phyloP scores from a whole-genome alignment of 1,140 invertebrate genomes.

The Epicauta chinensis region DNA sequence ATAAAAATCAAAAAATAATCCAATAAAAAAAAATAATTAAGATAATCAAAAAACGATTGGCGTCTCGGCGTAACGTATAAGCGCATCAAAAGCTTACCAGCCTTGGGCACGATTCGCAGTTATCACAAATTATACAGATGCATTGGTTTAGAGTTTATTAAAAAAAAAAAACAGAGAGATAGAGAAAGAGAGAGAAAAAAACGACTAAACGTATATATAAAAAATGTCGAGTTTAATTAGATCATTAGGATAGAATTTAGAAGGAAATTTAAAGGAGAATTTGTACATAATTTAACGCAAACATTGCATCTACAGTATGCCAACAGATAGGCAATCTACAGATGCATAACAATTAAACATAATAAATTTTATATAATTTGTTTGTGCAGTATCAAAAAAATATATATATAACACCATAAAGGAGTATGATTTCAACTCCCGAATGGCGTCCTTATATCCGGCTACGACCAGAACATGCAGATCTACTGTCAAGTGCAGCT shows the following conservation, averaged over 20 bases:
- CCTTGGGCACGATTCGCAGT: slow-evolving; percentile 8
- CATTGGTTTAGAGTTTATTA: too few relatives aligned
- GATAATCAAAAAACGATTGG: neutral
- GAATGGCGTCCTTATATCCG: slow-evolving; percentile 23
- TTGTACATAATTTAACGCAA: neutral
- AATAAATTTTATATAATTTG: slow-evolving; percentile 9
- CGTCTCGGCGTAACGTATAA: slow-evolving; percentile 9
- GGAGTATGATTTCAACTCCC: slow-evolving; percentile 2
- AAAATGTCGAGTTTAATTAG: too few relatives aligned
- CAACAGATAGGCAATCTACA: slow-evolving; percentile 33
- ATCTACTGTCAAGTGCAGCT: slow-evolving; percentile 36
- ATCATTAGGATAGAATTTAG: too few relatives aligned
- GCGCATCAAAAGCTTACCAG: slow-evolving; percentile 32
- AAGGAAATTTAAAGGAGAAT: too few relatives aligned
- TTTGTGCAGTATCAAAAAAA: too few relatives aligned
- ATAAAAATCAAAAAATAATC: neutral
- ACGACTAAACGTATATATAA: too few relatives aligned
- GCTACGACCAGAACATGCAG: slow-evolving; percentile 39
- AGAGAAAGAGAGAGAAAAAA: too few relatives aligned
- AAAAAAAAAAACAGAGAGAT: too few relatives aligned
- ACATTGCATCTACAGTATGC: slow-evolving; percentile 31
- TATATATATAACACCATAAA: neutral
- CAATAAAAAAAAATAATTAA: too few relatives aligned
- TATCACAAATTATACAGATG: too few relatives aligned
- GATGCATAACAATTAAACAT: slow-evolving; percentile 25